Conservation (phyloP, 2,113 vertebrate genomes). For the Chrysochloris asiatica region DNA sequence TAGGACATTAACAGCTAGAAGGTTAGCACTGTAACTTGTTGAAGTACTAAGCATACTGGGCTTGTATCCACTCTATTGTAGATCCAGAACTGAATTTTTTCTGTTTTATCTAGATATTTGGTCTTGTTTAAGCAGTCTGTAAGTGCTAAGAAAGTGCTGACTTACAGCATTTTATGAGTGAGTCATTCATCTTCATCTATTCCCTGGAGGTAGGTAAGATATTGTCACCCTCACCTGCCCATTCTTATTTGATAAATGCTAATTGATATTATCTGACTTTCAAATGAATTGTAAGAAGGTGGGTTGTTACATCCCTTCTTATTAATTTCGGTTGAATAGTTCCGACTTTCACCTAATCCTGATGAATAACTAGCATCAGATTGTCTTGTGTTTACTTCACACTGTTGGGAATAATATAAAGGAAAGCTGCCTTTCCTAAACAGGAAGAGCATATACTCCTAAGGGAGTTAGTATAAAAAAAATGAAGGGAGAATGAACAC, state of each 20-base stretch:
- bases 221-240: conserved; percentile 45
- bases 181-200: conserved; percentile 48
- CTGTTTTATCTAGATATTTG: conserved; percentile 1
- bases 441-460: background rate
- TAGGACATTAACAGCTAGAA: background rate
- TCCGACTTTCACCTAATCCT: conserved; percentile 40
- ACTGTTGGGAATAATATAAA: background rate
- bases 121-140: background rate
- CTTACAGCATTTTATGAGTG: conserved; percentile 42
- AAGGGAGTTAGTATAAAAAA: background rate
- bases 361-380: conserved; percentile 39
- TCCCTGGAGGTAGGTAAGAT: conserved; percentile 29
- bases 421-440: conserved; percentile 24
- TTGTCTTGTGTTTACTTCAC: conserved; percentile 41
- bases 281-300: conserved; percentile 44
- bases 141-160: conserved; percentile 42
- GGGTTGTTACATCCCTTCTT: conserved; percentile 51
- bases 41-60: background rate
- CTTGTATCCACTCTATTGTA: background rate
- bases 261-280: conserved; percentile 69
- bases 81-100: background rate
- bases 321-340: conserved; percentile 61
- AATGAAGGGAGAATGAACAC: background rate
- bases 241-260: conserved; percentile 67
- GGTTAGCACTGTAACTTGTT: background rate